Base-by-base conservation (phyloP, 2,888 invertebrate genomes). In the Antheraea assamensis region DNA sequence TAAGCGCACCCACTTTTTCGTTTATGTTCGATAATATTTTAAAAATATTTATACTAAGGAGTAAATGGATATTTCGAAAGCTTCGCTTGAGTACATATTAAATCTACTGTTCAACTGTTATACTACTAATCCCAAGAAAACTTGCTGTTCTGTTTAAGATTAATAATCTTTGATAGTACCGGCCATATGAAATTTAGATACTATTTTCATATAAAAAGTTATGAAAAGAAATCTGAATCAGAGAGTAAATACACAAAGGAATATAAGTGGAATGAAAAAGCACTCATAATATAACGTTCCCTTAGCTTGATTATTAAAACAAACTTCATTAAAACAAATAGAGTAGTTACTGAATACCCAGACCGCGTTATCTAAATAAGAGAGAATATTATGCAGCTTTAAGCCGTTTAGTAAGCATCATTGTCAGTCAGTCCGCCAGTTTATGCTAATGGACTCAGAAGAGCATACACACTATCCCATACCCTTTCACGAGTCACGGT, bases 401-500 rank as follows among this genome's bases (percentile, higher is more conserved):
- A 74, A 75, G 68, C 71, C 75, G 76, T 77, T 81, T 76, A 77
- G 74, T 52, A 71, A 35, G 73, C 76, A 76, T 78, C 77, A 73
- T 78, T 75, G 81, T 76, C 70, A 71, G 68, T 66, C 71, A 72
- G 76, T 75, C 73, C 75, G 73, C 75, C 72, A 77, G 77, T 80
- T 77, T 78, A 81, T 81, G 80, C 76, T 77, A 81, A 81, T 81
- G 76, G 73, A 75, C 74, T 72, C 68, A 73, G 74, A 76, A 79
- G 78, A 78, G 78, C 76, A 72, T 77, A 75, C 75, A 72, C 75
- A 75, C 64, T 66, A 31, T 21, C 66, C 66, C 66, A 66, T 66
- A 30, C 66, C 66, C 19, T 31, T 30, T 10, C 24, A 58, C n/a
- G 58, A 58, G 58, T 58, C 66, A 66, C 30, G 21, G 7, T 64